Evolutionary conservation across 2,113 vertebrate species (phyloP), one percentile per base, ranked within the genome.

Genomic region (Fregetta grallaria): DNA sequence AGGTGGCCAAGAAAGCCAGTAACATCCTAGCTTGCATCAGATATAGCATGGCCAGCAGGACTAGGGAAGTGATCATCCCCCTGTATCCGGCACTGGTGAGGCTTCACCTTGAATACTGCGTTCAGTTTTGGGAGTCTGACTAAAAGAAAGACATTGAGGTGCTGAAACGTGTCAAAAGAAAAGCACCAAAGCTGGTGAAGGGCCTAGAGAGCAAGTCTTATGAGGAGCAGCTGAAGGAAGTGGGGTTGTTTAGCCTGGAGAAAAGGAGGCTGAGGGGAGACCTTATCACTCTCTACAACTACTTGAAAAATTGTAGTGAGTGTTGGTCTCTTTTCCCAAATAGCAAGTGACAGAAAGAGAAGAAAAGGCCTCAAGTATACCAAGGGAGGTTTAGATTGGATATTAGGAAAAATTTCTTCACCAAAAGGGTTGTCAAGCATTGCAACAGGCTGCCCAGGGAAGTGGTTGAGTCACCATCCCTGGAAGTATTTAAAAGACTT

Each of bases 51-150:
- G 5, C 15, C 15, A 82, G 30, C 14, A 45, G 45, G 45, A 75
- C 0, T 5, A 59, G 7, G 38, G 21, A 22, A 26, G 26, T 27
- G 36, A 22, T 44, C 3, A 1, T 61, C 0, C 5, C 8, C 12
- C 4, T 42, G 15, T 12, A 40, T 7, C 58, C 1, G 5, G 22
- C 17, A 17, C n/a, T 70, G 17, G 9, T 49, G 42, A 81, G 15
- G 18, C 36, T 2, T 2, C 6, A 42, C 12, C 22, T 63, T 0
- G 3, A 68, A 11, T 56, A 3, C 19, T 23, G 7, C 16, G n/a
- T 15, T 49, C 10, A 32, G n/a, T 59, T 40, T 82, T 70, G 65
- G 16, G 10, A 5, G 5, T 7, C n/a, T 58, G 34, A 11, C 12
- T 58, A 11, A 29, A 40, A 16, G 13, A 59, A 49, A 27, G 13